phyloP scores from a whole-genome alignment of 1,140 invertebrate species.

The Radopholus similis region DNA sequence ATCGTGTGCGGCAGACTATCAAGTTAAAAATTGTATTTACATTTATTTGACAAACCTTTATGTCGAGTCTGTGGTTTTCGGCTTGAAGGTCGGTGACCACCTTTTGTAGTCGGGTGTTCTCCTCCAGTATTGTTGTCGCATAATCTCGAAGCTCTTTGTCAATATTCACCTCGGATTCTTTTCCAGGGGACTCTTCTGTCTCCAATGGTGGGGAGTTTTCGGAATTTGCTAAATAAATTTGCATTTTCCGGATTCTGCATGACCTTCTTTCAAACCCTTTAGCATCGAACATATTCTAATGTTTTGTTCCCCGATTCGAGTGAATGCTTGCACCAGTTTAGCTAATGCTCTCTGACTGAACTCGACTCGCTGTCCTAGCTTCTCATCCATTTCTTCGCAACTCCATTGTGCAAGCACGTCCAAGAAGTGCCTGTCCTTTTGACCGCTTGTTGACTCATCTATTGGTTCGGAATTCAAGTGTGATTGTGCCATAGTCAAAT shows the following conservation, averaged over 20 bases:
- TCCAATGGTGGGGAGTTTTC: neutral
- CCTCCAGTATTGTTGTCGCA: constrained; percentile 11
- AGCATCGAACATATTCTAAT: neutral
- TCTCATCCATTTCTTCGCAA: constrained; percentile 29
- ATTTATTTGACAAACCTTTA: constrained; percentile 21
- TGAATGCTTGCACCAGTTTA: constrained; percentile 28
- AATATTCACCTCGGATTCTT: neutral
- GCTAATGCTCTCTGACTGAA: constrained; percentile 31
- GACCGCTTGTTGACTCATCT: constrained; percentile 1
- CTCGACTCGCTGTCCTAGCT: constrained; percentile 27
- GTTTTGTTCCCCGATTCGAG: constrained; percentile 18
- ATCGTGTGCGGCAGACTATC: constrained; percentile 22
- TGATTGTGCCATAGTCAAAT: neutral
- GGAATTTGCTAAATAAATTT: constrained; percentile 1
- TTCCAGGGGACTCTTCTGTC: neutral
- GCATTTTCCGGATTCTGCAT: neutral
- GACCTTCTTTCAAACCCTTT: neutral
- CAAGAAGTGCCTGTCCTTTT: constrained; percentile 28
- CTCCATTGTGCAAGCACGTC: constrained; percentile 23
- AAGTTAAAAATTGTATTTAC: constrained; percentile 1
- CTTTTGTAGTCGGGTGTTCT: constrained; percentile 25
- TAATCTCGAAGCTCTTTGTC: constrained; percentile 10
- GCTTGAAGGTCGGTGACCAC: constrained; percentile 27
- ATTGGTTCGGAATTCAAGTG: neutral
- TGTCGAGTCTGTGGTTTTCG: constrained; percentile 37